phyloP scores from a whole-genome alignment of 1,140 invertebrate genomes.

The Apis florea region DNA sequence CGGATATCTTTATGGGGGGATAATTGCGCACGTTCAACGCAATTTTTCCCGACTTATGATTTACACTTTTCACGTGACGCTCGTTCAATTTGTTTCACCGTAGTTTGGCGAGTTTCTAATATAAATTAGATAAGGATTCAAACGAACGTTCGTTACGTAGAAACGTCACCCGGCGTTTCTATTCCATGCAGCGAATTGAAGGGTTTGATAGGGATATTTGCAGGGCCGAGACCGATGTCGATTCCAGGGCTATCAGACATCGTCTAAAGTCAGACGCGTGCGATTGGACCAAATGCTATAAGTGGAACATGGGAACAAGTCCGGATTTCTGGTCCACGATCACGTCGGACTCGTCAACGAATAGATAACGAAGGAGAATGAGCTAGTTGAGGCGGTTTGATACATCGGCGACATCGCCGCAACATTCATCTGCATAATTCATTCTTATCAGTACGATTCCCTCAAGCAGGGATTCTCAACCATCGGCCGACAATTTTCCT shows the following conservation, averaged over 20 bases:
- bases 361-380: constrained; percentile 79
- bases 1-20: too few relatives aligned
- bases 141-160: not conserved
- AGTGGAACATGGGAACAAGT: constrained; percentile 77
- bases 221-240: constrained; percentile 55
- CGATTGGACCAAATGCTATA: constrained; percentile 69
- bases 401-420: constrained; percentile 78
- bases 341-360: constrained; percentile 77
- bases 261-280: constrained; percentile 68
- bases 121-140: too few relatives aligned
- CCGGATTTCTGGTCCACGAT: constrained; percentile 77
- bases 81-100: too few relatives aligned
- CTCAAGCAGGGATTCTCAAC: constrained; percentile 74
- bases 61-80: too few relatives aligned
- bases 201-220: constrained; percentile 45
- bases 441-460: constrained; percentile 77
- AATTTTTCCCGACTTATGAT: too few relatives aligned
- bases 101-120: too few relatives aligned
- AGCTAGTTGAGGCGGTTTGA: constrained; percentile 77
- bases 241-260: constrained; percentile 62
- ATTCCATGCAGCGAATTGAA: not conserved
- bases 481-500: not conserved
- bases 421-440: constrained; percentile 79
- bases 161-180: not conserved
- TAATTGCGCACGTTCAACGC: too few relatives aligned